Evolutionary conservation across 2,113 vertebrate genomes (phyloP), one percentile per base, ranked within the genome.

Genomic region (Zosterops hypoxanthus): DNA sequence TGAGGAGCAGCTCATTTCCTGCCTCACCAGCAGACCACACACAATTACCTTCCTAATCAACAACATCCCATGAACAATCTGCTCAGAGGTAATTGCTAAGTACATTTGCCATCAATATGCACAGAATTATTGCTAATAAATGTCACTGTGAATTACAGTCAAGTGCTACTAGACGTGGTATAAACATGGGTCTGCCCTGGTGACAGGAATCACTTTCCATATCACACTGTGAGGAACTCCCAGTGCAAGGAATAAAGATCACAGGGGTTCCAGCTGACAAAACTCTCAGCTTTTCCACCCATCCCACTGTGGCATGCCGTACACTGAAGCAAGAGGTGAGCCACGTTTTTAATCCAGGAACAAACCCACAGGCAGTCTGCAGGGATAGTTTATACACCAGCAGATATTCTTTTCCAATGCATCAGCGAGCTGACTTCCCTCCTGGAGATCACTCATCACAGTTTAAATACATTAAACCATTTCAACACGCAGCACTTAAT

Each of bases 21-120:
- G 86, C 41, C 70, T 75, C 83, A 34, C 77, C 69, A 79, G 69
- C 60, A 96, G 97, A 97, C 93, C 93, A 97, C 94, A 95, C 66
- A 76, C 95, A 94, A 89, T 75, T 76, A 91, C 71, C 52, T 34
- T 76, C 63, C 80, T 93, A 93, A 95, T 88, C 76, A 90, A 90
- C 79, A 88, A 82, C 88, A 93, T 52, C 63, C 91, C 90, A 66
- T 7, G 4, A 84, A 53, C 78, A 71, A 71, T 85, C 75, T 68
- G 70, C 73, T 92, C 49, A 33, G 68, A 94, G 63, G 53, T 94
- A 90, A 88, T 28, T 88, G 63, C 66, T 80, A 65, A 94, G 55
- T 49, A 80, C 63, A 18, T 80, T 82, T 90, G 59, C 63, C 59
- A 88, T 56, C 88, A 86, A 88, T 46, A 57, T 12, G 63, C 57